Conservation (phyloP, 2,888 invertebrate species). For the Vesta saturnalis region DNA sequence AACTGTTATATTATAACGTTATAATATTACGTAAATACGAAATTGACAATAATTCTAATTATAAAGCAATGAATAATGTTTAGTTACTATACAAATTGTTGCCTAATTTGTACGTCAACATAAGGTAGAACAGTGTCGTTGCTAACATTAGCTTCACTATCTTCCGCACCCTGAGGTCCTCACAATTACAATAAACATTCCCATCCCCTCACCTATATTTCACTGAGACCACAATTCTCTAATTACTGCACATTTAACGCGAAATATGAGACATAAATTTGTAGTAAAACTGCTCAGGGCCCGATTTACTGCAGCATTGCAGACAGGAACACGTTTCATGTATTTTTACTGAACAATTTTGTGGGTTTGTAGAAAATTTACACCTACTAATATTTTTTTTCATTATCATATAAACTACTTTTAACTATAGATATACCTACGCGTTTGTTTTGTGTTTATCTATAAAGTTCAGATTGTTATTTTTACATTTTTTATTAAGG, state of each 20-base stretch:
- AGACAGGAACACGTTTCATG: constrained; percentile 35
- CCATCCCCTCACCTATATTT: constrained; percentile 58
- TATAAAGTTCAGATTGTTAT: too few species aligned
- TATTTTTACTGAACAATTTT: constrained; percentile 34
- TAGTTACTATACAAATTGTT: constrained; percentile 8
- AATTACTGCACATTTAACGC: constrained; percentile 63
- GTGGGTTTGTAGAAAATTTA: constrained; percentile 17
- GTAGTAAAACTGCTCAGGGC: constrained; percentile 60
- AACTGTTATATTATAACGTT: too few species aligned
- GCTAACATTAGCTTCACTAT: constrained; percentile 36
- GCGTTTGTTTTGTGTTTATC: too few species aligned
- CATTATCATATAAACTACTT: neutral
- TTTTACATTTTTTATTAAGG: too few species aligned
- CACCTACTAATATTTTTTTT: constrained; percentile 14
- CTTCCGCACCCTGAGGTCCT: constrained; percentile 50
- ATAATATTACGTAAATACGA: too few species aligned
- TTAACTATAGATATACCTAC: too few species aligned
- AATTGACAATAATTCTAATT: too few species aligned
- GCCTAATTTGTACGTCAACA: constrained; percentile 29
- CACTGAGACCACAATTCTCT: constrained; percentile 62
- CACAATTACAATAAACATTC: constrained; percentile 56
- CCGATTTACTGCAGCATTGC: constrained; percentile 49
- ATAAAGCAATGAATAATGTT: neutral
- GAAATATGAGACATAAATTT: constrained; percentile 64
- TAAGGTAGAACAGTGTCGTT: constrained; percentile 27